Evolutionary conservation across 1,140 invertebrate species (phyloP), one percentile per base, ranked within the genome.

Genomic region (Drosophila obscura): DNA sequence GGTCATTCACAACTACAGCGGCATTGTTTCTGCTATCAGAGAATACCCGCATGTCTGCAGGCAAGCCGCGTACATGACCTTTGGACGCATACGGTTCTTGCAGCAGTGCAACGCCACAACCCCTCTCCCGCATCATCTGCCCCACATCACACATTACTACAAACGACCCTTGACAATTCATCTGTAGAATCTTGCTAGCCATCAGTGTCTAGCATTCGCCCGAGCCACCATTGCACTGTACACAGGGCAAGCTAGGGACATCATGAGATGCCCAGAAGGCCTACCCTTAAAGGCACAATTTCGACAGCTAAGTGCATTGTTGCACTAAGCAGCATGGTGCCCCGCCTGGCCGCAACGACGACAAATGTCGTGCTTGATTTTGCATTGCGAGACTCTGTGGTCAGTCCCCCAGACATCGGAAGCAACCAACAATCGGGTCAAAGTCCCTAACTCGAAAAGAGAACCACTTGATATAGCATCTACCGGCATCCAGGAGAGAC

Each of bases 321-420:
- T n/a, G 15, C 51, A 69, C n/a, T 9, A 5, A 19, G 11, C 28
- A 0, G n/a, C 24, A 0, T 22, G 15, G 11, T 73, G 63, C 5
- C 62, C 63, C 43, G 22, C 11, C n/a, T 65, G 48, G 6, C 69
- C 61, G 5, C 69, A 65, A 0, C 48, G 46, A 8, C 69, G 55
- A 24, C 62, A 71, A 11, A 69, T n/a, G 5, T 62, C 55, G 8
- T 35, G 13, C 16, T 26, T 26, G 3, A 51, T 15, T 7, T n/a
- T 35, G 35, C 66, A 69, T 0, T 69, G 16, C 2, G 28, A 39
- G 2, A 62, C 44, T 7, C 26, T 46, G 6, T 62, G 65, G 43
- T 68, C 57, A 16, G 28, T 28, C 5, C 44, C n/a, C 56, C 3
- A 58, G 28, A 2, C 28, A 58, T 16, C 56, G 26, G 28, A 46